Evolutionary conservation across 2,888 invertebrate species (phyloP), one percentile per base, ranked within the genome.

Genomic region (Osedax frankpressi): DNA sequence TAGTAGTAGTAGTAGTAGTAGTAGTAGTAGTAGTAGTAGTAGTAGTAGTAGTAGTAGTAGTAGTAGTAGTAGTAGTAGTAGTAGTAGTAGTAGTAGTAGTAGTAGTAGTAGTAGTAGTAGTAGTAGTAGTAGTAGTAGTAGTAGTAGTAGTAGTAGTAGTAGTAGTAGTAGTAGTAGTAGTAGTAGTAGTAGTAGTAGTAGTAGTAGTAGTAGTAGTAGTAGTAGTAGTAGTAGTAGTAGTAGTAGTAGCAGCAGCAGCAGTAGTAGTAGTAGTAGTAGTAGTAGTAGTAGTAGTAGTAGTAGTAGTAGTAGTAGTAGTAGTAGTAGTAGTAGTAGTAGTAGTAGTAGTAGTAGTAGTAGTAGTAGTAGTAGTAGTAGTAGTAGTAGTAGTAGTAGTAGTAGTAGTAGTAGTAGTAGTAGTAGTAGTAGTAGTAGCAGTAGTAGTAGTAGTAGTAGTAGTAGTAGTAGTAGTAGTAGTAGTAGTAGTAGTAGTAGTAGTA

Each of bases 1-100:
- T 60, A 74, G 75, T 75, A 74, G 70, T 75, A 70, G 74, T 75
- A 74, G 75, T 74, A 75, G 75, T 75, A 75, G 74, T 75, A 70
- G 74, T 75, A 75, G 75, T 75, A 75, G 74, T 70, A 75, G 75
- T 59, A 75, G 75, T 75, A 75, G 75, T 70, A 70, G 75, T 75
- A 75, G 75, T 75, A 70, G 75, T 75, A 75, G 74, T 75, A 70
- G 75, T 75, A 70, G 75, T 75, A 75, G 75, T 75, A 74, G 73
- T 70, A 74, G 73, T 70, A 74, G 60, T 63, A 74, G 70, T 25
- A 75, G 70, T 59, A 44, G 44, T 44, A 44, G 44, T 44, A 44
- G 44, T 44, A 44, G 44, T 44, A 44, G 44, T 44, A 44, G 44
- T 70, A 70, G 70, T 70, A 70, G 70, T 70, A 70, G 70, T 30